Percentiles rank a stretch among this genome's conserved stretches.
phyloP scores from a whole-genome alignment of 2,113 vertebrate genomes.

The Oncorhynchus masou region DNA sequence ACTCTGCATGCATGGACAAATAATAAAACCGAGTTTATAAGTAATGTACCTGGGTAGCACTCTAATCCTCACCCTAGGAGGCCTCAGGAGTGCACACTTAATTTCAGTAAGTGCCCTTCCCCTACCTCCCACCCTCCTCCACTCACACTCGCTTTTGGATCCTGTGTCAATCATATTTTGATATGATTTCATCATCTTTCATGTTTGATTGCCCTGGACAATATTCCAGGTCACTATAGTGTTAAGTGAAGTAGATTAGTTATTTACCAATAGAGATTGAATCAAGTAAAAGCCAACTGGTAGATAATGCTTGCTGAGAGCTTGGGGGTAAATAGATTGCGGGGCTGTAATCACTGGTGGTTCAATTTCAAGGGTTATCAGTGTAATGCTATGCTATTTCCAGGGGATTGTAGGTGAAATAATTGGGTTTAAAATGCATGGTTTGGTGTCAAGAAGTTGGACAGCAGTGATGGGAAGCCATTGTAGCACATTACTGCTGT shows the following conservation, averaged over 20 bases:
- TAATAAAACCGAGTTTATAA: constrained; percentile 37
- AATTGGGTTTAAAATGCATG: neutral
- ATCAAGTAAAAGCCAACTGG: neutral
- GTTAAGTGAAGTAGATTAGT: constrained; percentile 21
- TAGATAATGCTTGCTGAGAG: neutral
- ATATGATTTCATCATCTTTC: constrained; percentile 10
- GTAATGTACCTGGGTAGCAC: constrained; percentile 19
- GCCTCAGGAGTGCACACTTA: constrained; percentile 38
- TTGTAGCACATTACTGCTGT: neutral
- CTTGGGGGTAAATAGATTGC: neutral
- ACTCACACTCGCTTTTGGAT: neutral
- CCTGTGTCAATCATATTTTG: constrained; percentile 23
- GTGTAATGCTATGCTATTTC: neutral
- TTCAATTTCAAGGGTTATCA: constrained; percentile 4
- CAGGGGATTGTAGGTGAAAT: neutral
- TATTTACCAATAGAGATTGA: neutral
- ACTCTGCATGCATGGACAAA: neutral
- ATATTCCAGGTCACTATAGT: neutral
- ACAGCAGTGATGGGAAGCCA: neutral
- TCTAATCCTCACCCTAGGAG: constrained; percentile 24
- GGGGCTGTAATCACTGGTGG: neutral
- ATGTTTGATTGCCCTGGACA: constrained; percentile 14
- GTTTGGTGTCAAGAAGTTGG: neutral
- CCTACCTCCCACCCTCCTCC: neutral
- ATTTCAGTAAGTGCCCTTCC: constrained; percentile 44